Conservation (phyloP, 1,140 invertebrate genomes). For the Microplitis demolitor region DNA sequence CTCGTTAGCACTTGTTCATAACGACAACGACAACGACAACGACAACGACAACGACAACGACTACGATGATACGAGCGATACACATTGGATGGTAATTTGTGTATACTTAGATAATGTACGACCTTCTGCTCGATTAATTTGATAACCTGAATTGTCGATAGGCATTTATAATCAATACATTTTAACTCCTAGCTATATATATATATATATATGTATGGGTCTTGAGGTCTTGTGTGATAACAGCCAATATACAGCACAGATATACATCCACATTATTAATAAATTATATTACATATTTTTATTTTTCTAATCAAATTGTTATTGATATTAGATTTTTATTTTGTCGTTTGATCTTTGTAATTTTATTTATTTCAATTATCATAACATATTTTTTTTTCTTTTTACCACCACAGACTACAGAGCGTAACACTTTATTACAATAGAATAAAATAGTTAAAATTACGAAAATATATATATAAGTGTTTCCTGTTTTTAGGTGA, state of each 20-base stretch:
- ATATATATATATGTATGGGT: not conserved
- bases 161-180: not conserved
- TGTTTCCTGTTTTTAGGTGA: not conserved
- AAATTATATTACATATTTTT: too few species aligned
- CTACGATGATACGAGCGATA: not conserved
- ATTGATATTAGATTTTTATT: too few species aligned
- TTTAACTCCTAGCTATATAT: not conserved
- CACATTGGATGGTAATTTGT: constrained; percentile 14
- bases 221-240: not conserved
- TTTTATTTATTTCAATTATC: too few species aligned
- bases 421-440: too few species aligned
- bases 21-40: not conserved
- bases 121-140: constrained; percentile 23
- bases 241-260: too few species aligned
- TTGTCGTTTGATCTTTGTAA: too few species aligned
- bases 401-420: too few species aligned
- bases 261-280: too few species aligned
- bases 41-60: not conserved
- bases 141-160: constrained; percentile 16
- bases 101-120: constrained; percentile 22
- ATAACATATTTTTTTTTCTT: too few species aligned
- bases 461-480: not conserved
- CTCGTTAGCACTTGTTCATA: not conserved
- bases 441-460: too few species aligned
- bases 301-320: too few species aligned